Percentiles rank a stretch among this genome's conserved stretches.
These are phyloP conservation scores for Trissolcus brochymenae DNA, from an alignment of 2,888 invertebrate species.

Conservation along the genomic window DNA sequence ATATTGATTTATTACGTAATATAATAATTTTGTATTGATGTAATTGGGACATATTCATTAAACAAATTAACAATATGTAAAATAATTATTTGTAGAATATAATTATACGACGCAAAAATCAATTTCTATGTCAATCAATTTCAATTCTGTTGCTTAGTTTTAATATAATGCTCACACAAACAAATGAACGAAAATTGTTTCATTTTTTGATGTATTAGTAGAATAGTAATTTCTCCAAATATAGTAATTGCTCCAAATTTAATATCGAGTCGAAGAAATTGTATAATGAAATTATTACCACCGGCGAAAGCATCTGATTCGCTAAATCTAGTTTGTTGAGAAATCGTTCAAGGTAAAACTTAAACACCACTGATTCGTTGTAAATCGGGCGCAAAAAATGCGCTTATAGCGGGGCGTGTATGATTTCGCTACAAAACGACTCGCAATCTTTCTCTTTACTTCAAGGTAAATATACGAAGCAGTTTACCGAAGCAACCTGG, in stretches of 20 bases:
- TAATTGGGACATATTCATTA: no score
- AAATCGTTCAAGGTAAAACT: slow-evolving; percentile 71
- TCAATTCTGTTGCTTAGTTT: no score
- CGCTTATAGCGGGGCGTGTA: slow-evolving; percentile 49
- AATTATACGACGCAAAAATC: neutral
- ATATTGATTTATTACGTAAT: no score
- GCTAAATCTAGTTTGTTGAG: slow-evolving; percentile 65
- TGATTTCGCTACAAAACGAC: slow-evolving; percentile 49
- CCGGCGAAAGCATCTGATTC: slow-evolving; percentile 62
- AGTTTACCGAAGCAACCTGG: slow-evolving; percentile 53
- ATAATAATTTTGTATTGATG: no score
- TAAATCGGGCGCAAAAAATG: slow-evolving; percentile 63
- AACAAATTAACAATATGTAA: no score
- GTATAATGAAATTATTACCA: slow-evolving; percentile 73
- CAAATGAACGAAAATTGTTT: no score
- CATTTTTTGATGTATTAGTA: neutral
- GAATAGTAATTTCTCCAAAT: no score
- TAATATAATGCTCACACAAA: no score
- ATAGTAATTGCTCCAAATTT: slow-evolving; percentile 75
- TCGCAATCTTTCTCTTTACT: slow-evolving; percentile 55
- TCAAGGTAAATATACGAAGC: slow-evolving; percentile 55
- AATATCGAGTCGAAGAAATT: slow-evolving; percentile 74
- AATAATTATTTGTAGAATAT: no score
- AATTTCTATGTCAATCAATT: no score
- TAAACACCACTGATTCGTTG: slow-evolving; percentile 69